Evolutionary conservation across 2,113 vertebrate species (phyloP).

Genomic region (Onychostoma macrolepis): DNA sequence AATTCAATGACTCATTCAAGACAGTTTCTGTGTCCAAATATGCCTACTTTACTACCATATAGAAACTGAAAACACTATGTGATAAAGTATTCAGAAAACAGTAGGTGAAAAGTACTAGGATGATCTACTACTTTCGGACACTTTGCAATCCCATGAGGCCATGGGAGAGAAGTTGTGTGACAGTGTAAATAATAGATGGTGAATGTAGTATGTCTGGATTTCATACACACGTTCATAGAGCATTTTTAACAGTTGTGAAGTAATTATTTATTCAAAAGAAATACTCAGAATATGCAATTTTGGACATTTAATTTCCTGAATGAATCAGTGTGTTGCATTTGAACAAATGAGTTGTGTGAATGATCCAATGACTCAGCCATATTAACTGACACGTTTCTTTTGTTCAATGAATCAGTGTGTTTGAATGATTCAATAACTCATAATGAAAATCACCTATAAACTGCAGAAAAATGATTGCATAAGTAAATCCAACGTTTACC

Average conservation of each 20-base stretch:
- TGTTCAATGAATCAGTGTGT: not conserved
- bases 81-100: not conserved
- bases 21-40: not conserved
- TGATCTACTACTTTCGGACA: not conserved
- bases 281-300: not conserved
- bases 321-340: not conserved
- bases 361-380: not conserved
- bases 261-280: no score
- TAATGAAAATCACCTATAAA: not conserved
- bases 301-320: not conserved
- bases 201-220: not conserved
- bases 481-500: not conserved
- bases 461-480: not conserved
- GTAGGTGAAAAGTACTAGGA: not conserved
- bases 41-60: not conserved
- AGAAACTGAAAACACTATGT: not conserved
- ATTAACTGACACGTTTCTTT: no score
- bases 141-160: not conserved
- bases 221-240: not conserved
- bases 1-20: not conserved
- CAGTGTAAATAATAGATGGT: not conserved
- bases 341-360: not conserved
- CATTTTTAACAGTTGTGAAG: not conserved
- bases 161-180: not conserved
- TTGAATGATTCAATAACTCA: not conserved